Conservation (phyloP, 2,797 vertebrate species). For the Saxicola maurus region DNA sequence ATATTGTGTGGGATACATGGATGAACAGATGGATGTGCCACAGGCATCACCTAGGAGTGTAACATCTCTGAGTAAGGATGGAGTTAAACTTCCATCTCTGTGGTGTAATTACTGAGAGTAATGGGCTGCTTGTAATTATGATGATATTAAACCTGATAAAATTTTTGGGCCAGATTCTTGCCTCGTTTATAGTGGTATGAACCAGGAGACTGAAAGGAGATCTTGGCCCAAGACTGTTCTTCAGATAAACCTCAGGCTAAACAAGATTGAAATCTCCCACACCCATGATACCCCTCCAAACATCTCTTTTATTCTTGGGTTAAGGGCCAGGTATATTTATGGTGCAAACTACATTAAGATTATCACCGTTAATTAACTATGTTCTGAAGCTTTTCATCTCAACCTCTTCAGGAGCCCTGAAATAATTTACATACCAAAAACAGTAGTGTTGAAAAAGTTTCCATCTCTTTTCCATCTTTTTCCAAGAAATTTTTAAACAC, state of each 20-base stretch:
- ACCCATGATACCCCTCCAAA: slow-evolving; percentile 28
- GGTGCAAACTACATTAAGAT: slow-evolving; percentile 11
- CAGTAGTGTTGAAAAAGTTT: background rate
- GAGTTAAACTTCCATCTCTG: background rate
- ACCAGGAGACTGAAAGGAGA: slow-evolving; percentile 18
- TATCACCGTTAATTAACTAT: slow-evolving; percentile 2
- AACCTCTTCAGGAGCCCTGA: background rate
- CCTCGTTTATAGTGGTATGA: slow-evolving; percentile 5
- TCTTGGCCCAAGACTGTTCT: slow-evolving; percentile 12
- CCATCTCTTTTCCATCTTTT: background rate
- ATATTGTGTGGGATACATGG: background rate
- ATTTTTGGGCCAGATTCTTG: slow-evolving; percentile 11
- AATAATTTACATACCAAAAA: slow-evolving; percentile 19
- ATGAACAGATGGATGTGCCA: background rate
- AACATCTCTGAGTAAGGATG: background rate
- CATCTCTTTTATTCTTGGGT: slow-evolving; percentile 1
- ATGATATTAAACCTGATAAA: slow-evolving; percentile 51
- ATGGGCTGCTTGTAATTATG: slow-evolving; percentile 22
- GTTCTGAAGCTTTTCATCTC: slow-evolving; percentile 35
- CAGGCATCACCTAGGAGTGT: background rate
- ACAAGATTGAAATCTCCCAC: slow-evolving; percentile 38
- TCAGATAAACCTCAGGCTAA: slow-evolving; percentile 51
- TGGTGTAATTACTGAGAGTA: background rate
- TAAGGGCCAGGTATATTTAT: slow-evolving; percentile 40
- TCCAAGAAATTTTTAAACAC: background rate